A percentile compares a stretch with the other conserved stretches of the same genome.
These are phyloP conservation scores for Cyphomyrmex costatus DNA, from an alignment of 1,140 invertebrate species.

Conservation along the genomic window DNA sequence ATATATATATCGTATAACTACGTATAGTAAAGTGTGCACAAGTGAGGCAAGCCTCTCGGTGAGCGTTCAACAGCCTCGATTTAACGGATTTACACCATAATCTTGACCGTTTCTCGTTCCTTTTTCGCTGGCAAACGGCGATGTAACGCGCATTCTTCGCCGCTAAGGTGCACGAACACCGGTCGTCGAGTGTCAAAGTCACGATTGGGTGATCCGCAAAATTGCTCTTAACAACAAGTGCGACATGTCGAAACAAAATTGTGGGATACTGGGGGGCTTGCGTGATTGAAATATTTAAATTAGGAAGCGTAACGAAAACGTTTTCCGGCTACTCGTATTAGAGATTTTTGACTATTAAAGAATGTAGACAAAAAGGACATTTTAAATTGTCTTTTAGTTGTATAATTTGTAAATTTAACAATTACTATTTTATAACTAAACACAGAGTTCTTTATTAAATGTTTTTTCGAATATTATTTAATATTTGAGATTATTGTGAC, in stretches of 20 bases:
- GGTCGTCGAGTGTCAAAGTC: slow-evolving; percentile 12
- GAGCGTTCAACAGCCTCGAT: slow-evolving; percentile 63
- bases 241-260: background rate
- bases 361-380: background rate
- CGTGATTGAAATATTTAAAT: background rate
- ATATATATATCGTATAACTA: too few species aligned
- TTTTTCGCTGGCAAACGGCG: slow-evolving; percentile 38
- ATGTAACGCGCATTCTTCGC: background rate
- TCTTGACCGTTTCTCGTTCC: slow-evolving; percentile 42
- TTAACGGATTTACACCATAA: slow-evolving; percentile 69
- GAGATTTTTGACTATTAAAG: background rate
- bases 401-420: background rate
- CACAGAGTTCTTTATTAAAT: background rate
- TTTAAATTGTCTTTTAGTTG: background rate
- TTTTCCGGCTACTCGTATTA: background rate
- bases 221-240: slow-evolving; percentile 9
- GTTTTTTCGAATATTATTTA: background rate
- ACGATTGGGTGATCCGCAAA: slow-evolving; percentile 28
- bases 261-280: background rate
- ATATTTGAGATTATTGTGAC: background rate
- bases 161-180: background rate
- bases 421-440: slow-evolving; percentile 10
- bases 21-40: slow-evolving; percentile 25
- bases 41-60: slow-evolving; percentile 13
- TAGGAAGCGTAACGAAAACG: background rate